Base-by-base conservation (phyloP, 2,888 invertebrate species). In the Eilema depressum region DNA sequence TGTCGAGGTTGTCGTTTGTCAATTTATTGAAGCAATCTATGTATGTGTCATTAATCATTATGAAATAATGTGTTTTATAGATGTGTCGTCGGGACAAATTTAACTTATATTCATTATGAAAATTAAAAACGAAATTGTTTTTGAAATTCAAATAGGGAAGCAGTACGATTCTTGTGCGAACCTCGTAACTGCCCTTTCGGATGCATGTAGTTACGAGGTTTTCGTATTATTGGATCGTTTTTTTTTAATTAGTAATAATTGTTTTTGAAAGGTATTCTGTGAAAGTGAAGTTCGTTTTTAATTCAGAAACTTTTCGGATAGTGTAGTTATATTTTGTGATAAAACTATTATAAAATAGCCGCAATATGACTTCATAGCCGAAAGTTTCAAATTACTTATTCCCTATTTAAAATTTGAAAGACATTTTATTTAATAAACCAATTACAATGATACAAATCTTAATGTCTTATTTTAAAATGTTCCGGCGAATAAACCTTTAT, bases 1-100 rank as follows among this genome's bases (percentile, higher is more conserved):
- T 79, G 71, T 64, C 71, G 71, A 73, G 66, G 69, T 77, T 80
- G 73, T 74, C 75, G 74, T 78, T 72, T 81, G 79, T 84, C 83
- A 78, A 83, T 83, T 83, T 69, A 60, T 78, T 59, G 70, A 78
- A 81, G 81, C 81, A 69, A 64, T 69, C 23, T 25, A 59, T 41
- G 25, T 37, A 61, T 33, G 25, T 37, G 37, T 47, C 60, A 37
- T n/a, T 26, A n/a, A 28, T 47, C 60, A 37, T n/a, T 26, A n/a
- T 60, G 33, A 25, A 37, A 60, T 59, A 70, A 68, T 33, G 66
- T 26, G 41, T 63, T 70, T 73, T 63, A 28, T 62, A 57, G 68
- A 66, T 60, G 73, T 4, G 12, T 37, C 60, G 47, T 33, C 37
- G 25, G 63, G 56, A 69, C 66, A 69, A 74, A 74, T 74, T n/a